Evolutionary conservation across 1,140 invertebrate species (phyloP).

Genomic region (Aphelinus atriplicis): DNA sequence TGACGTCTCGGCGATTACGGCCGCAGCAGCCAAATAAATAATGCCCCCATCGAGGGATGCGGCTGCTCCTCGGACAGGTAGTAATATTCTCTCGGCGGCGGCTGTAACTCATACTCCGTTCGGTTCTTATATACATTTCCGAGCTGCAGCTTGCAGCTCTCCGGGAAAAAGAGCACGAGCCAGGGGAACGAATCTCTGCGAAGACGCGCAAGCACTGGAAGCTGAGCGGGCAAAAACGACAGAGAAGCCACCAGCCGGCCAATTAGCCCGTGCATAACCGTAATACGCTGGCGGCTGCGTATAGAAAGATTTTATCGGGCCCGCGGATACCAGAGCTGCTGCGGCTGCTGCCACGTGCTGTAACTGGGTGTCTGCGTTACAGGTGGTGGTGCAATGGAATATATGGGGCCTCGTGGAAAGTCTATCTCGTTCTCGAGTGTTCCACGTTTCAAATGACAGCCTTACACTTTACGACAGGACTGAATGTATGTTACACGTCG

Average conservation of each 20-base stretch:
- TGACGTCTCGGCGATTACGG: conserved; percentile 49
- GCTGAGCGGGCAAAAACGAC: conserved; percentile 17
- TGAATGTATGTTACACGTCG: no score
- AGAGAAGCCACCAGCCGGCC: conserved; percentile 20
- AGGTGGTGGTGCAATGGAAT: no score
- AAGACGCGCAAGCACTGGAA: not conserved
- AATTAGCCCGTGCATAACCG: conserved; percentile 38
- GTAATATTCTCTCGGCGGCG: conserved; percentile 58
- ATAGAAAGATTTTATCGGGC: conserved; percentile 35
- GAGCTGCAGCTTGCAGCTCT: no score
- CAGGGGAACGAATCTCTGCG: not conserved
- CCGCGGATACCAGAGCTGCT: not conserved
- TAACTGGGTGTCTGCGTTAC: not conserved
- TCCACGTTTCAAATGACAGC: no score
- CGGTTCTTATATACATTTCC: not conserved
- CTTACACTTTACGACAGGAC: no score
- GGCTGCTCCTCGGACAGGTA: conserved; percentile 59
- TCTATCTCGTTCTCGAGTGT: no score
- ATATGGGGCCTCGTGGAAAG: no score
- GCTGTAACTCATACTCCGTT: conserved; percentile 58
- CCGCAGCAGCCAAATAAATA: conserved; percentile 56
- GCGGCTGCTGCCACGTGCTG: not conserved
- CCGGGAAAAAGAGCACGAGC: no score
- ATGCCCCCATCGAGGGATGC: conserved; percentile 52
- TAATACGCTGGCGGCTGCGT: conserved; percentile 21